These are phyloP conservation scores for Enteromius trimaculatus DNA, from an alignment of 2,797 vertebrate species.

Conservation along the genomic window DNA sequence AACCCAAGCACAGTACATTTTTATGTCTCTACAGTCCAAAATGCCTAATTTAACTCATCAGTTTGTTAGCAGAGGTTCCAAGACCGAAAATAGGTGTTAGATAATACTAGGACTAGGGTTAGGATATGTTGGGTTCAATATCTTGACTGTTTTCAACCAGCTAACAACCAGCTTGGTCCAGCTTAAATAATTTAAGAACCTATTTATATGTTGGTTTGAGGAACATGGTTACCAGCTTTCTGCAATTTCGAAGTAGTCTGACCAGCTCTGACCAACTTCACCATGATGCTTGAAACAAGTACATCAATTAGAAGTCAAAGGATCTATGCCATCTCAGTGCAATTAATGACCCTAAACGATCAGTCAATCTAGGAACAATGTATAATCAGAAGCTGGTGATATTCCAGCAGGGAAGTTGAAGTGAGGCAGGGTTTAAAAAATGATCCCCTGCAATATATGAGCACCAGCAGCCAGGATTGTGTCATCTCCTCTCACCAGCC, in stretches of 20 bases:
- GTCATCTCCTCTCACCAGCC: conserved; percentile 67
- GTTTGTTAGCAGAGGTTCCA: background rate
- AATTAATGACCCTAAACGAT: conserved; percentile 61
- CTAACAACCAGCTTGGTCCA: background rate
- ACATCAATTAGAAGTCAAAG: background rate
- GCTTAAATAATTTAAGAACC: background rate
- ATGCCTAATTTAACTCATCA: background rate
- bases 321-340: background rate
- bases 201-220: background rate
- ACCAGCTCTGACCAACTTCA: background rate
- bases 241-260: background rate
- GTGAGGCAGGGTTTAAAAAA: conserved; percentile 77
- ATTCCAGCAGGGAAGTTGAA: conserved; percentile 65
- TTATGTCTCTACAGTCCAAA: background rate
- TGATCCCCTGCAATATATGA: conserved; percentile 66
- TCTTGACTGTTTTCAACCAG: background rate
- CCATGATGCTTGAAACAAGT: background rate
- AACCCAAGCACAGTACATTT: background rate
- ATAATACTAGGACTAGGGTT: background rate
- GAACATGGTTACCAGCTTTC: background rate
- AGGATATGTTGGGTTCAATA: background rate
- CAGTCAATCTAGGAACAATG: background rate
- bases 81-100: background rate
- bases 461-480: conserved; percentile 72
- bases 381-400: conserved; percentile 15